Base-by-base conservation (phyloP, 2,113 vertebrate genomes). In the Globicephala melas region DNA sequence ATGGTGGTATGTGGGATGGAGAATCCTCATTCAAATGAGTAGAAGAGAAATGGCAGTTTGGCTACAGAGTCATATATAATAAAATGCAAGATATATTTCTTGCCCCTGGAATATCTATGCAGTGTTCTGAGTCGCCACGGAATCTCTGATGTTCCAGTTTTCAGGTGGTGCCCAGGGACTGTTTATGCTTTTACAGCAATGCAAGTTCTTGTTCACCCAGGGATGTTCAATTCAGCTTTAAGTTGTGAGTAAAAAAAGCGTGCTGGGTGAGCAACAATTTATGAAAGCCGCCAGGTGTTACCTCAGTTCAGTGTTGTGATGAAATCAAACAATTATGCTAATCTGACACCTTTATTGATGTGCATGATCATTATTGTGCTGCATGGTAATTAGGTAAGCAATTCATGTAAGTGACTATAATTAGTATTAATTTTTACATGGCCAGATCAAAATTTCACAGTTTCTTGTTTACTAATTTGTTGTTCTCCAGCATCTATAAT, bases 341-440 rank as follows among this genome's bases (percentile, higher is more conserved):
- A 73, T 38, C 58, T 41, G 71, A 60, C 84, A 36, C 44, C 25
- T 70, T 91, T 63, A 36, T 9, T 85, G 89, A 28, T 44, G 26
- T 13, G 63, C 33, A 1, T 18, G 60, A 14, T 71, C 58, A 6
- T 38, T 71, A 8, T n/a, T 58, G 55, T 76, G 65, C 62, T 96
- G 38, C n/a, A 5, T 76, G 91, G 71, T 82, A 28, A 82, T 91
- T 73, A 92, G 79, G 68, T 71, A 62, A 86, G 71, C 84, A 74
- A 26, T 31, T 95, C 68, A 67, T 3, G 0, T 58, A 36, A 79
- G 41, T 83, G 80, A 55, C 80, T 80, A 0, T 82, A 76, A 89
- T 93, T 93, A 88, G 70, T 91, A 47, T 83, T 95, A 83, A 83
- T 70, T 71, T 87, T 74, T 95, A 68, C 33, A 17, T 62, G 80